Evolutionary conservation across 2,797 vertebrate species (phyloP).

Genomic region (Cryptoblepharus egeriae): DNA sequence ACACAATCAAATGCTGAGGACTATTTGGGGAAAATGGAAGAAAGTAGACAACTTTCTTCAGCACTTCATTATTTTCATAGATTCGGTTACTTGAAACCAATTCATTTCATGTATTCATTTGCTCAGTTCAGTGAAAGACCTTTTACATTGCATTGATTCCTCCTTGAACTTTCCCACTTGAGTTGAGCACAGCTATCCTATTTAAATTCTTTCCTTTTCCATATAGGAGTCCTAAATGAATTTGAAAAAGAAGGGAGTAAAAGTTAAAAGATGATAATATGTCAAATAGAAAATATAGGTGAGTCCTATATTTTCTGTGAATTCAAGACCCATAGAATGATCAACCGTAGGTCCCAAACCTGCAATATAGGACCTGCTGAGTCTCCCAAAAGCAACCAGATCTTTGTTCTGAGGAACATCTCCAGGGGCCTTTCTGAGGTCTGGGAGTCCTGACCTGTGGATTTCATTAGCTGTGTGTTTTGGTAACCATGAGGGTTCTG

Average conservation of each 20-base stretch:
- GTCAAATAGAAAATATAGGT: neutral
- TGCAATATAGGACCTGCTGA: too few species aligned
- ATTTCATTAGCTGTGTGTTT: too few species aligned
- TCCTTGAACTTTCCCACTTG: too few species aligned
- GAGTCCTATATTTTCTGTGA: too few species aligned
- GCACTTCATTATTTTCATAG: neutral
- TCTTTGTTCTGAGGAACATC: too few species aligned
- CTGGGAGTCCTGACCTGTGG: too few species aligned
- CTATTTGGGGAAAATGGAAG: conserved; percentile 39
- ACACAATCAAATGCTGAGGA: conserved; percentile 48
- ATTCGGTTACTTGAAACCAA: neutral
- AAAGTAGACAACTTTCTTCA: neutral
- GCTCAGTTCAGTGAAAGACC: neutral
- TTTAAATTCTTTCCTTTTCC: too few species aligned
- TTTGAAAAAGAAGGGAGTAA: neutral
- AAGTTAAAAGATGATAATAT: neutral
- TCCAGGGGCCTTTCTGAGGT: too few species aligned
- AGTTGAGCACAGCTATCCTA: neutral
- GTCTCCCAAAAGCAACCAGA: too few species aligned
- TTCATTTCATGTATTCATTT: neutral
- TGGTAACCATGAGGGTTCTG: too few species aligned
- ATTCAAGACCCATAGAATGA: too few species aligned
- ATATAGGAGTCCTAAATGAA: neutral
- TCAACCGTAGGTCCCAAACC: too few species aligned
- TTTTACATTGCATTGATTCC: neutral